Conservation (phyloP, 2,888 invertebrate species). For the Automeris io region DNA sequence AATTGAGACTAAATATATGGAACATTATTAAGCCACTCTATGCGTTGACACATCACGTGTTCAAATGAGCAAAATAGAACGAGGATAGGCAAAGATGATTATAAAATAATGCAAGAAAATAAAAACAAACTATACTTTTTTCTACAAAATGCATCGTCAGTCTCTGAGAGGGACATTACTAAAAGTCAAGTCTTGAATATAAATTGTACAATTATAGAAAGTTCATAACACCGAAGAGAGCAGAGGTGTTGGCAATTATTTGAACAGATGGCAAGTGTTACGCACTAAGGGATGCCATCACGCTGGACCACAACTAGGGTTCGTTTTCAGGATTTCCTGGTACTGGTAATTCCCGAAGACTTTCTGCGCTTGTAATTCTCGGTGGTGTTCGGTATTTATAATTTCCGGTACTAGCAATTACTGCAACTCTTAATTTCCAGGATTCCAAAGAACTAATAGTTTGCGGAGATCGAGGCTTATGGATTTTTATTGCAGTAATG, state of each 20-base stretch:
- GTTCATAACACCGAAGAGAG: conserved; percentile 13
- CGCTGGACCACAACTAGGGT: too few species aligned
- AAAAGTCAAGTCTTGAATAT: conserved; percentile 50
- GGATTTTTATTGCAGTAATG: too few species aligned
- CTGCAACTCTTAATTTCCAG: too few species aligned
- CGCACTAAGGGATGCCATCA: conserved; percentile 47
- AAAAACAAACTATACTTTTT: conserved; percentile 49
- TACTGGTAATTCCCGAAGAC: too few species aligned
- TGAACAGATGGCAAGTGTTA: conserved; percentile 67
- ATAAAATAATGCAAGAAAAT: conserved; percentile 30
- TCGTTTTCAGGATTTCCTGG: too few species aligned
- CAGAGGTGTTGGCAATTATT: conserved; percentile 22
- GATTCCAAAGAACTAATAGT: too few species aligned
- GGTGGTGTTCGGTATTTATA: too few species aligned
- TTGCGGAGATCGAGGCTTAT: too few species aligned
- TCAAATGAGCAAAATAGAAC: conserved; percentile 62
- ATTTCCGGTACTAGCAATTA: too few species aligned
- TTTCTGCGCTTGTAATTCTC: too few species aligned
- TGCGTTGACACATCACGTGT: conserved; percentile 56
- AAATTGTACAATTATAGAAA: conserved; percentile 32
- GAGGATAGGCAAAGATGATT: conserved; percentile 53
- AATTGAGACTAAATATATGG: conserved; percentile 26
- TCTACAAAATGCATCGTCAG: conserved; percentile 63
- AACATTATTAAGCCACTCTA: conserved; percentile 46
- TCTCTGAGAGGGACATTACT: conserved; percentile 44